Conservation (phyloP, 2,113 vertebrate genomes). For the Ctenomys sociabilis region DNA sequence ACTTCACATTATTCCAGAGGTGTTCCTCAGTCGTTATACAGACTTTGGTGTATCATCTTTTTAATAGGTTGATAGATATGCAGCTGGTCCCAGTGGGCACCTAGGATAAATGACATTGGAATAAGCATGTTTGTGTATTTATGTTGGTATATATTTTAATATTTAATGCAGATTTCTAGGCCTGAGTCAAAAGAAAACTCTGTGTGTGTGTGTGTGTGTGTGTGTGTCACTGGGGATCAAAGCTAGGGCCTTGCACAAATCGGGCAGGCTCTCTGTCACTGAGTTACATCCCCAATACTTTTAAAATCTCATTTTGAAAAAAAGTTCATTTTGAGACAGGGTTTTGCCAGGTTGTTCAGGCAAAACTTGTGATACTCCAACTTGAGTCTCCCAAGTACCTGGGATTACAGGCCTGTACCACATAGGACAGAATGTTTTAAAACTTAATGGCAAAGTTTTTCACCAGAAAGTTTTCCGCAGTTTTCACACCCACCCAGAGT, state of each 20-base stretch:
- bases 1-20: background rate
- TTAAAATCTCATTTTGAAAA: background rate
- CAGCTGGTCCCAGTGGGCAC: background rate
- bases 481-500: background rate
- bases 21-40: background rate
- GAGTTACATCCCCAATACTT: background rate
- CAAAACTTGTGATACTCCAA: background rate
- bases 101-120: background rate
- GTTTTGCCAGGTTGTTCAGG: background rate
- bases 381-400: background rate
- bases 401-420: background rate
- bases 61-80: background rate
- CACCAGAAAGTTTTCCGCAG: background rate
- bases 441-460: background rate
- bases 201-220: background rate
- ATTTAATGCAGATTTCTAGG: constrained; percentile 3
- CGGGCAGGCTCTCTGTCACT: background rate
- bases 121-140: background rate
- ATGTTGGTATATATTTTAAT: background rate
- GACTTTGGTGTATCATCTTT: background rate
- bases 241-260: background rate
- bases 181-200: background rate
- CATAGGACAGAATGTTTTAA: background rate
- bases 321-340: background rate
- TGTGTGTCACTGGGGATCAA: background rate